phyloP scores from a whole-genome alignment of 2,797 vertebrate genomes.

The Squalus acanthias region DNA sequence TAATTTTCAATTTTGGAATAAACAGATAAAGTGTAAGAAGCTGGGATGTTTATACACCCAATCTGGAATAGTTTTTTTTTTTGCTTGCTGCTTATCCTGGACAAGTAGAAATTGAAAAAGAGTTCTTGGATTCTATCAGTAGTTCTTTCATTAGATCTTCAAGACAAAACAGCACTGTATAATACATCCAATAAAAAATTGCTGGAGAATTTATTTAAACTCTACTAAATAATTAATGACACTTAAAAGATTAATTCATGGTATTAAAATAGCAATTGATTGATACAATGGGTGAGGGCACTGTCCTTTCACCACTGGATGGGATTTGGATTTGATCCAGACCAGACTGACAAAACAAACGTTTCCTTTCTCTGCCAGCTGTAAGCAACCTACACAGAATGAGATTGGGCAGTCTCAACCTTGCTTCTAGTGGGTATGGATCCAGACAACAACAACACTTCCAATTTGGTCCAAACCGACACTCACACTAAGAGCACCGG shows the following conservation, averaged over 20 bases:
- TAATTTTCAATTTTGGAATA: background rate
- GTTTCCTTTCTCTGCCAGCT: background rate
- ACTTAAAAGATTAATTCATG: background rate
- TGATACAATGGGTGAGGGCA: background rate
- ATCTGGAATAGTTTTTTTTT: background rate
- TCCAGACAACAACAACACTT: background rate
- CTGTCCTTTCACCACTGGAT: background rate
- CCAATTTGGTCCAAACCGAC: background rate
- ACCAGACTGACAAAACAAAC: background rate
- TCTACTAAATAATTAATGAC: background rate
- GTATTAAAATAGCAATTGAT: background rate
- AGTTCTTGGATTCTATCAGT: background rate
- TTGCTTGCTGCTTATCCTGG: background rate
- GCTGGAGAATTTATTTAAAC: background rate
- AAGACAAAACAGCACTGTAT: background rate
- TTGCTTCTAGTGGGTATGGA: background rate
- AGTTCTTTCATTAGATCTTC: background rate
- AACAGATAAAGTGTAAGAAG: background rate
- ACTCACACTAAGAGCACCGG: background rate
- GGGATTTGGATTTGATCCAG: background rate
- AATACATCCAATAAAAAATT: background rate
- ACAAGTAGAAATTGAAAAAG: background rate
- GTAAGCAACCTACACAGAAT: background rate
- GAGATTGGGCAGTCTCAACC: background rate
- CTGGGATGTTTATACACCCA: background rate